Conservation (phyloP, 2,888 invertebrate species). For the Caenorhabditis sp. region DNA sequence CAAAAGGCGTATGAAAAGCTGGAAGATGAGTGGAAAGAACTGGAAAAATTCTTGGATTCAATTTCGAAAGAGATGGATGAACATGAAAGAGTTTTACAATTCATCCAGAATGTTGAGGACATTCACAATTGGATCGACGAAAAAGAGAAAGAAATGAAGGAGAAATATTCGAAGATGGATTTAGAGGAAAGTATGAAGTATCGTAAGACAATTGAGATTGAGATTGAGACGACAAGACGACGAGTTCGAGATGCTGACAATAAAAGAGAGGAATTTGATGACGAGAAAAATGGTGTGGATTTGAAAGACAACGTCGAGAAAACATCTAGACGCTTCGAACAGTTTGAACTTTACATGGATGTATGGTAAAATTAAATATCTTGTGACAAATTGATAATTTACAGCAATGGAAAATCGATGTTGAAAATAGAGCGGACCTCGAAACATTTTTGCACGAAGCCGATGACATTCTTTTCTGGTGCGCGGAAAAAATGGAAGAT, state of each 20-base stretch:
- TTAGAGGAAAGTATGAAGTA: conserved; percentile 29
- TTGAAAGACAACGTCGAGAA: conserved; percentile 9
- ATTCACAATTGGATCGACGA: conserved; percentile 17
- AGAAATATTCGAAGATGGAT: conserved; percentile 20
- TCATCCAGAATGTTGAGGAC: conserved; percentile 18
- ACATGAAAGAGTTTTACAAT: conserved; percentile 19
- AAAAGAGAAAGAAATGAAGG: conserved; percentile 13
- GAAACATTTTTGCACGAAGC: conserved; percentile 39
- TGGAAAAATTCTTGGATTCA: conserved; percentile 16
- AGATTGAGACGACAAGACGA: conserved; percentile 16
- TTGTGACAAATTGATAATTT: neutral
- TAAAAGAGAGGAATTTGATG: neutral
- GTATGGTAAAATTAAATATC: neutral
- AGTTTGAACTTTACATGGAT: conserved; percentile 13
- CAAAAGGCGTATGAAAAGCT: conserved; percentile 7
- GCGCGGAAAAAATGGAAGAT: conserved; percentile 17
- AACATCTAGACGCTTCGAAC: neutral
- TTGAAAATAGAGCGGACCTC: conserved; percentile 25
- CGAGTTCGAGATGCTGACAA: conserved; percentile 11
- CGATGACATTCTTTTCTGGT: conserved; percentile 46
- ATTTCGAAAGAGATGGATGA: conserved; percentile 17
- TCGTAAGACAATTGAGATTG: conserved; percentile 29
- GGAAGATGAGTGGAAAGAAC: conserved; percentile 8
- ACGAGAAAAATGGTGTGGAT: neutral
- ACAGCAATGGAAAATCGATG: conserved; percentile 16